Evolutionary conservation across 2,113 vertebrate genomes (phyloP).

Genomic region (Myrmecobius fasciatus): DNA sequence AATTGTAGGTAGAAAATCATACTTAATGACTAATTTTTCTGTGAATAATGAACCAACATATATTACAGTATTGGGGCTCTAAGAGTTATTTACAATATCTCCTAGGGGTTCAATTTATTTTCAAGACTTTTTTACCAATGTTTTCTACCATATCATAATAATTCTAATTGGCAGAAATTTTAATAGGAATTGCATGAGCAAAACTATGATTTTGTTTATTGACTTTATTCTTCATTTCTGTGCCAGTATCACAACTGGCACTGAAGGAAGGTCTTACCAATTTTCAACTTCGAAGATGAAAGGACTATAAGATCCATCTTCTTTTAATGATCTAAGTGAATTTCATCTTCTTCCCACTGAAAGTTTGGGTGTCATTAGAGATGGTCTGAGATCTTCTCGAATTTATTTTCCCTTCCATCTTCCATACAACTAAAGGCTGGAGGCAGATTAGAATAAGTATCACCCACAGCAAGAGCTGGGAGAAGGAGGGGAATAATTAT

Average conservation of each 20-base stretch:
- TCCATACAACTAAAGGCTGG: background rate
- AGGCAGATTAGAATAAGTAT: background rate
- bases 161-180: background rate
- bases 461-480: background rate
- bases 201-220: background rate
- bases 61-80: background rate
- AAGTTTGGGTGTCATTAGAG: background rate
- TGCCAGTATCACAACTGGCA: background rate
- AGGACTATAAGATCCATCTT: background rate
- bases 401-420: background rate
- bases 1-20: background rate
- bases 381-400: background rate
- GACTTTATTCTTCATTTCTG: background rate
- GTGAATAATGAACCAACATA: background rate
- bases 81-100: background rate
- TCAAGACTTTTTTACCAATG: background rate
- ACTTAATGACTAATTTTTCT: background rate
- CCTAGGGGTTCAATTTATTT: background rate
- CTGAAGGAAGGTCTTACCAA: background rate
- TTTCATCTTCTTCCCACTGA: background rate
- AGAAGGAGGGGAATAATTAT: background rate
- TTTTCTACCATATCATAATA: background rate
- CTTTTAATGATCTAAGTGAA: background rate
- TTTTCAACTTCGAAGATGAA: background rate
- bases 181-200: background rate